phyloP scores from a whole-genome alignment of 2,113 vertebrate species.

The Aptenodytes patagonicus region DNA sequence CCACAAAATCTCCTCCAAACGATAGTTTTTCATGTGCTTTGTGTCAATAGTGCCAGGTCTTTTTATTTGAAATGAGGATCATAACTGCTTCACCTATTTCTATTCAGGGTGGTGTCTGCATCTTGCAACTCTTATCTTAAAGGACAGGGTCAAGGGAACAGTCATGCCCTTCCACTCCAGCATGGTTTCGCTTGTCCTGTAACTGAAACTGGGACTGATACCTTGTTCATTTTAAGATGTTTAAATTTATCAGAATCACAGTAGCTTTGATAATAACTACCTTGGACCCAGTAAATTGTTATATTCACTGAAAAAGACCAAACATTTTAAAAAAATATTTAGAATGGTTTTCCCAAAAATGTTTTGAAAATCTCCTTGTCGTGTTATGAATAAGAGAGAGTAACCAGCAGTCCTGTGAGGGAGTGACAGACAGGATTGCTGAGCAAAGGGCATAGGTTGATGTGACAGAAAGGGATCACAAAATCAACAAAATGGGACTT shows the following conservation, averaged over 20 bases:
- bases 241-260: background rate
- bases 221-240: background rate
- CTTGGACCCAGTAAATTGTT: background rate
- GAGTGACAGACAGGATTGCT: background rate
- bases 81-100: background rate
- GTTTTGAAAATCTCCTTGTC: background rate
- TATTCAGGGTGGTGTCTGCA: background rate
- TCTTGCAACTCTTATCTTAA: background rate
- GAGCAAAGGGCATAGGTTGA: background rate
- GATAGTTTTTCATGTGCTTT: background rate
- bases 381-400: background rate
- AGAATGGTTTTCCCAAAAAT: background rate
- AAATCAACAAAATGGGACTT: background rate
- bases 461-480: background rate
- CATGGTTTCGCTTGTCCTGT: background rate
- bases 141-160: background rate
- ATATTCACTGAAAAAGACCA: background rate
- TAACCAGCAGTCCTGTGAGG: background rate
- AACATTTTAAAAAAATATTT: background rate
- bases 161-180: background rate
- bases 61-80: background rate
- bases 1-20: background rate
- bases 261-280: background rate
- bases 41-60: background rate
- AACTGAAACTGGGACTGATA: background rate